Evolutionary conservation across 2,888 invertebrate species (phyloP).

Genomic region (Drosophila ezoana): DNA sequence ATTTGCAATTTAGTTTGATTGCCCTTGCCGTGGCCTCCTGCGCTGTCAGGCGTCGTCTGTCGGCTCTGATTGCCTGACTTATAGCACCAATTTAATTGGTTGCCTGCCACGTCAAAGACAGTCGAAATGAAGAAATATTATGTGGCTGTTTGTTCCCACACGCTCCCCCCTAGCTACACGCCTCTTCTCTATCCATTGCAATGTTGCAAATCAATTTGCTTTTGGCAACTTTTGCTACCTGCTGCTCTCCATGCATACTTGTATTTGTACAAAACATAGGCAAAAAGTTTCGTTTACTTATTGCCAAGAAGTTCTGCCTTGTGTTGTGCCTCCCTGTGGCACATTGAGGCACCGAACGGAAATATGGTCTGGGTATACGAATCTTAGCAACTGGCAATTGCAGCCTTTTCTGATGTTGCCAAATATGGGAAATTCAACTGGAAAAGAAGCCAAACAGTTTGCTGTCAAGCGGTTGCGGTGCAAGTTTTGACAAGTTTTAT

Average conservation of each 20-base stretch:
- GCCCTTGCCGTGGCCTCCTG: slow-evolving; percentile 28
- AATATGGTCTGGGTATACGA: slow-evolving; percentile 19
- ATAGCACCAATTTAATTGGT: slow-evolving; percentile 69
- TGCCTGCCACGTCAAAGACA: slow-evolving; percentile 71
- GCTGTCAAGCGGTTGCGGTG: slow-evolving; percentile 62
- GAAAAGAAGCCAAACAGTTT: slow-evolving; percentile 51
- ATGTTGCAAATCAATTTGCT: slow-evolving; percentile 73
- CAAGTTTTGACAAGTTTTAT: slow-evolving; percentile 41
- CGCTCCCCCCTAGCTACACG: background rate
- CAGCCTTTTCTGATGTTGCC: slow-evolving; percentile 44
- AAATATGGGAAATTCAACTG: slow-evolving; percentile 39
- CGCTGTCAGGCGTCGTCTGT: slow-evolving; percentile 22
- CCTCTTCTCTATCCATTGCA: slow-evolving; percentile 8
- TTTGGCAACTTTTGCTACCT: slow-evolving; percentile 62
- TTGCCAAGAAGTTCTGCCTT: slow-evolving; percentile 58
- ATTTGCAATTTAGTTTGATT: slow-evolving; percentile 69
- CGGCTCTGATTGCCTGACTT: slow-evolving; percentile 72
- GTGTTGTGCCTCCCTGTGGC: slow-evolving; percentile 24
- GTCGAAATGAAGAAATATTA: slow-evolving; percentile 68
- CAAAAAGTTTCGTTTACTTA: slow-evolving; percentile 70
- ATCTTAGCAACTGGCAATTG: slow-evolving; percentile 41
- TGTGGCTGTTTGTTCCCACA: slow-evolving; percentile 20
- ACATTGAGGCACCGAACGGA: slow-evolving; percentile 11
- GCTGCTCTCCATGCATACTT: slow-evolving; percentile 48
- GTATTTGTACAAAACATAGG: slow-evolving; percentile 66